Conservation (phyloP, 1,140 invertebrate species). For the Lethocerus indicus region DNA sequence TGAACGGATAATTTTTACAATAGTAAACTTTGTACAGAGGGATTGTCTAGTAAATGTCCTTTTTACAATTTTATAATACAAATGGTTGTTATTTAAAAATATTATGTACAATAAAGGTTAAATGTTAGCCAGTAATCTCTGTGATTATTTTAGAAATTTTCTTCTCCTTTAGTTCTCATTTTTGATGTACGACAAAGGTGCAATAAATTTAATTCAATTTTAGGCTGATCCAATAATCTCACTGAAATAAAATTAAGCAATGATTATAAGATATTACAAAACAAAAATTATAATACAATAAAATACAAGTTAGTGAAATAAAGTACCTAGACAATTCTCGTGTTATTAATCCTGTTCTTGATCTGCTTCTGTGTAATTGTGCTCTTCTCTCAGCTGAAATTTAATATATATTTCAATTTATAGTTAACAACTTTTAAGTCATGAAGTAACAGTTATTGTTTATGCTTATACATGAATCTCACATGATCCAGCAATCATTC, state of each 20-base stretch:
- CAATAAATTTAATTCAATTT: conserved; percentile 8
- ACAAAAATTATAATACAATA: conserved; percentile 2
- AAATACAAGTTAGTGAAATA: conserved; percentile 19
- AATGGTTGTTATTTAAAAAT: no score
- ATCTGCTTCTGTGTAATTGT: conserved; percentile 68
- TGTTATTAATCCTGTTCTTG: conserved; percentile 37
- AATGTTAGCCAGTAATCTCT: no score
- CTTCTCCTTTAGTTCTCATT: no score
- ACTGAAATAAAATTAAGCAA: conserved; percentile 21
- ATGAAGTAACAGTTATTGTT: background rate
- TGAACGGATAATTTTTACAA: no score
- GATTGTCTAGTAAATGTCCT: no score
- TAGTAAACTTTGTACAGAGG: no score
- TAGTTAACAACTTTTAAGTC: background rate
- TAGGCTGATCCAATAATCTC: conserved; percentile 30
- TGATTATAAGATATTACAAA: background rate
- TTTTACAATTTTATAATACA: no score
- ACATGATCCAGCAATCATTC: background rate
- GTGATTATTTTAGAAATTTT: no score
- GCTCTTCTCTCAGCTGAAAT: conserved; percentile 65
- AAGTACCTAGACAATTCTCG: conserved; percentile 35
- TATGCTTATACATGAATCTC: background rate
- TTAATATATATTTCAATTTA: background rate
- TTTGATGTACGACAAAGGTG: no score
- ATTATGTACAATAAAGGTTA: no score